phyloP scores from a whole-genome alignment of 2,888 invertebrate genomes.

The Temnothorax ravouxi region DNA sequence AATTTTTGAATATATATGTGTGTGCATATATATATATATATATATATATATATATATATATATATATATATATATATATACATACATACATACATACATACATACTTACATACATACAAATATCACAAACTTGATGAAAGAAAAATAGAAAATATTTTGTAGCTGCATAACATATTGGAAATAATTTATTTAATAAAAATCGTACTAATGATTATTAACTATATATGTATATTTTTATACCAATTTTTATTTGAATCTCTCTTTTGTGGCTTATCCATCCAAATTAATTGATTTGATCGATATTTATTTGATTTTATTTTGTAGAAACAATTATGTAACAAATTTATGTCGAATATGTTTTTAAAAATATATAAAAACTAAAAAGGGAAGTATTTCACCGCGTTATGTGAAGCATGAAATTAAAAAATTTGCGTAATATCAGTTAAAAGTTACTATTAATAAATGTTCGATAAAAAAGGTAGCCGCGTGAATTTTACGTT shows the following conservation, averaged over 20 bases:
- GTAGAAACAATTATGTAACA: neutral
- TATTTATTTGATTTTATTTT: slow-evolving; percentile 5
- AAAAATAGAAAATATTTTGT: neutral
- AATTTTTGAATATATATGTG: neutral
- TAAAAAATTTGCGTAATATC: neutral
- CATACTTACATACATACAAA: neutral
- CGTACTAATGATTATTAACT: neutral
- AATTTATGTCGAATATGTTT: slow-evolving; percentile 4
- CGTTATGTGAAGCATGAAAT: neutral
- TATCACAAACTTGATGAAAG: neutral
- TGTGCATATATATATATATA: no score
- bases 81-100: no score
- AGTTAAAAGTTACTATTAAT: slow-evolving; percentile 17
- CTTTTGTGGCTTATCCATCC: neutral
- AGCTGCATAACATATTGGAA: neutral
- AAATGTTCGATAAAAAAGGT: neutral
- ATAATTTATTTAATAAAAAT: slow-evolving; percentile 6
- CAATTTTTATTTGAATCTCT: neutral
- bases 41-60: no score
- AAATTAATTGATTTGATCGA: neutral
- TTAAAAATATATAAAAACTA: neutral
- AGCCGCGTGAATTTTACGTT: neutral
- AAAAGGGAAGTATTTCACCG: neutral
- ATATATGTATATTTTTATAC: neutral
- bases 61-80: no score